phyloP scores from a whole-genome alignment of 2,797 vertebrate genomes.

The Thunnus albacares region DNA sequence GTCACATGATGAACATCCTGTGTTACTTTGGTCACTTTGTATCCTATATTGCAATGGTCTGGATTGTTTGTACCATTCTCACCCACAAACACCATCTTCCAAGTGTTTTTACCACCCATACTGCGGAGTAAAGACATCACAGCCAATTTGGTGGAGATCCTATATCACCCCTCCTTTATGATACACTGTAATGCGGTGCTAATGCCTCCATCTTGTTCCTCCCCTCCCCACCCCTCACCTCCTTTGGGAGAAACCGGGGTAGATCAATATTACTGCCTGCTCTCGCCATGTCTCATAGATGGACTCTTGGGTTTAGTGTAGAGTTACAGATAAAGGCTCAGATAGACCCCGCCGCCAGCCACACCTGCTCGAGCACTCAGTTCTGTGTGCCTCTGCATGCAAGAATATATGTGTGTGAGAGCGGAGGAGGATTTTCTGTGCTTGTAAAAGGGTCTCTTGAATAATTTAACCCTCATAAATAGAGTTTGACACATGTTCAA shows the following conservation, averaged over 20 bases:
- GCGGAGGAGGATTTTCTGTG: conserved; percentile 27
- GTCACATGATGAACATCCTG: not conserved
- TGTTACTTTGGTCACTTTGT: not conserved
- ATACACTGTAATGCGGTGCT: conserved; percentile 78
- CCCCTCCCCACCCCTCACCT: conserved; percentile 55
- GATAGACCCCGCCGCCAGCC: conserved; percentile 54
- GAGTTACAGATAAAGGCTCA: conserved; percentile 82
- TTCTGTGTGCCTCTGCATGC: conserved; percentile 37
- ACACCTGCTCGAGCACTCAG: conserved; percentile 71
- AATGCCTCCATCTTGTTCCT: conserved; percentile 82
- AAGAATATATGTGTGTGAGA: conserved; percentile 23
- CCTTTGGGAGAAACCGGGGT: conserved; percentile 73
- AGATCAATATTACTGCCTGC: conserved; percentile 82
- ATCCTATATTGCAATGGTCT: not conserved
- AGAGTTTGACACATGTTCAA: conserved; percentile 75
- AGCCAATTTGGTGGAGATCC: conserved; percentile 77
- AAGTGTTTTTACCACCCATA: conserved; percentile 55
- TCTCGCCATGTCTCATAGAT: conserved; percentile 71
- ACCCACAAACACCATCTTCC: conserved; percentile 50
- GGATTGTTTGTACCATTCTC: not conserved
- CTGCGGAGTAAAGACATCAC: conserved; percentile 65
- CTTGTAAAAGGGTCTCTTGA: conserved; percentile 77
- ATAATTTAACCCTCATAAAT: conserved; percentile 84
- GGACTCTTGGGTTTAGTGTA: conserved; percentile 80
- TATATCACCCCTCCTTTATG: conserved; percentile 67